Base-by-base conservation (phyloP, 1,140 invertebrate species). In the Ylistrum balloti region DNA sequence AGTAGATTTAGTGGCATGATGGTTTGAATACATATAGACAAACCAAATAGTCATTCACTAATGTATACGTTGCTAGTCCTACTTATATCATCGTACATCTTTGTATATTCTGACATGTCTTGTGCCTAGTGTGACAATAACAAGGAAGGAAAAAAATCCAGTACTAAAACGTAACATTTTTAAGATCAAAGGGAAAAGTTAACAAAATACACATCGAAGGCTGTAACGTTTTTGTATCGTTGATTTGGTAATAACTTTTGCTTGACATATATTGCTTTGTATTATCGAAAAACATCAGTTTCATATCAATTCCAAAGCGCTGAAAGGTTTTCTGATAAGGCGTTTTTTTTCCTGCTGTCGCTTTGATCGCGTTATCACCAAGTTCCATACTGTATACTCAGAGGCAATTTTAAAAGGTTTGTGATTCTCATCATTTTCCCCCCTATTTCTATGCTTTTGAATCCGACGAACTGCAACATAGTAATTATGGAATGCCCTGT, bases 221-320 rank as follows among this genome's bases (percentile, higher is more conserved):
- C 22, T 74, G 22, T 28, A 74, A 28, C 56, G 28, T 74, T 74
- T 74, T 28, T 74, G 56, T 74, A 28, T n/a, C 17, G 5, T n/a
- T 74, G 56, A 74, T 74, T 74, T 28, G 56, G 28, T 74, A 74
- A 74, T 74, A 74, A 74, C 56, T 9, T 74, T 74, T 74, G n/a
- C 17, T 28, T 74, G 56, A 74, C 56, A 74, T 74, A n/a, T 74
- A 74, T 74, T 22, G 56, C 56, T n/a, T 74, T n/a, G 13, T 17
- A 74, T 74, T 11, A 28, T 74, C 56, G 5, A 74, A 74, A 74
- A 74, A 74, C 56, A 74, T 74, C n/a, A 74, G 22, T 74, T 28
- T 74, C 56, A 74, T 74, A 74, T 74, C 56, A 74, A 74, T 28
- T 74, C 0, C 56, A 28, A 28, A 28, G 56, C 22, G 56, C 56